These are phyloP conservation scores for Catonia carolina DNA, from an alignment of 2,888 invertebrate genomes.

Conservation along the genomic window DNA sequence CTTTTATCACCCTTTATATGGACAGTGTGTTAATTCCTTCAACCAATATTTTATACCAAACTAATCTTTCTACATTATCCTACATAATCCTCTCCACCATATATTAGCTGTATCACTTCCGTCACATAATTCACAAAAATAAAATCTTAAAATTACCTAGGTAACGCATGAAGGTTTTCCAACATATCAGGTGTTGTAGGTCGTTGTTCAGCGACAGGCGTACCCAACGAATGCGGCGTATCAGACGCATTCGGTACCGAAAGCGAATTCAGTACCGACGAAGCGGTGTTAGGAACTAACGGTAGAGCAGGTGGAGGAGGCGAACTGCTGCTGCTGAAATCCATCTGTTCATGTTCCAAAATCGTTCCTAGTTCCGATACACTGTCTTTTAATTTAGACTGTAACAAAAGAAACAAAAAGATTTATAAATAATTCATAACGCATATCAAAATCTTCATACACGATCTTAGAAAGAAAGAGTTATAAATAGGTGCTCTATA, in stretches of 20 bases:
- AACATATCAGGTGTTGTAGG: conserved; percentile 24
- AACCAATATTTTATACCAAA: too few species aligned
- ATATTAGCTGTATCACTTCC: too few species aligned
- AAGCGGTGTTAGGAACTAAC: conserved; percentile 2
- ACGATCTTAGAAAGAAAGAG: too few species aligned
- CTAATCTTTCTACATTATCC: too few species aligned
- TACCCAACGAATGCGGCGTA: conserved; percentile 1
- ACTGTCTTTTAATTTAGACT: conserved; percentile 45
- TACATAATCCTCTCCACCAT: too few species aligned
- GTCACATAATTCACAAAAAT: too few species aligned
- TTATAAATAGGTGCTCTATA: too few species aligned
- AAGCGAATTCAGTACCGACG: conserved; percentile 12
- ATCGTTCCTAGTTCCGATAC: conserved; percentile 84
- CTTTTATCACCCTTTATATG: too few species aligned
- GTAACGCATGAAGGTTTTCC: conserved; percentile 30
- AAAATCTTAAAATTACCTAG: conserved; percentile 31
- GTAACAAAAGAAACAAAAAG: conserved; percentile 33
- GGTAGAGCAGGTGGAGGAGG: conserved; percentile 41
- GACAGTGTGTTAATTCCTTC: too few species aligned
- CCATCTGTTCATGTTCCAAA: conserved; percentile 85
- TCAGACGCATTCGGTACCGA: background rate
- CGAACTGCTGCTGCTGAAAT: conserved; percentile 62
- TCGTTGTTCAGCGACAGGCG: conserved; percentile 7
- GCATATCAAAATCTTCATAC: background rate
- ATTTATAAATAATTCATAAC: too few species aligned